These are phyloP conservation scores for Synchiropus splendidus DNA, from an alignment of 2,113 vertebrate species.

Conservation along the genomic window DNA sequence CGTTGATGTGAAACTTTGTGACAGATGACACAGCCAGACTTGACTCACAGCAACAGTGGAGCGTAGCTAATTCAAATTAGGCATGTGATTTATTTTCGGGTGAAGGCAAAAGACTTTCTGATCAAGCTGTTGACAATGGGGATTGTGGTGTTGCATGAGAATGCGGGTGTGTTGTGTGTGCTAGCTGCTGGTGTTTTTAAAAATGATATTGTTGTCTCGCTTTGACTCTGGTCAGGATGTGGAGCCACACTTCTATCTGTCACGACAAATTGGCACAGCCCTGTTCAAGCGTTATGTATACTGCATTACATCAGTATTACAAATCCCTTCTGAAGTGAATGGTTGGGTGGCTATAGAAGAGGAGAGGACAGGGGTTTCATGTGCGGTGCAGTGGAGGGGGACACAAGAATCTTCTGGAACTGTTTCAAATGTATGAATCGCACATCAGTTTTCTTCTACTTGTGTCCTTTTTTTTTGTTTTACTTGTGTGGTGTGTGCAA, in stretches of 20 bases:
- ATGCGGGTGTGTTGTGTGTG: conserved; percentile 25
- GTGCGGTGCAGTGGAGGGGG: no score
- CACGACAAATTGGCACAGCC: conserved; percentile 12
- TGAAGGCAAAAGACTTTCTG: conserved; percentile 29
- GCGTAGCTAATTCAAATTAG: conserved; percentile 50
- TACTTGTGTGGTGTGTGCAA: background rate
- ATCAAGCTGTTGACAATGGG: conserved; percentile 44
- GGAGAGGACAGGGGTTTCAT: no score
- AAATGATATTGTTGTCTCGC: conserved; percentile 17
- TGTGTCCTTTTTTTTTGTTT: no score
- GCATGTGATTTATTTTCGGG: conserved; percentile 43
- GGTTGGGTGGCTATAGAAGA: no score
- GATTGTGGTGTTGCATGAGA: conserved; percentile 22
- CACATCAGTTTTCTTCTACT: no score
- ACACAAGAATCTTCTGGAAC: no score
- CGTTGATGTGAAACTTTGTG: conserved; percentile 53
- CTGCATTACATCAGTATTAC: no score
- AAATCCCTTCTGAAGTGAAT: no score
- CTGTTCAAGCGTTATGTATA: conserved; percentile 7
- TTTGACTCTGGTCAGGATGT: conserved; percentile 16
- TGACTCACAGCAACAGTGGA: conserved; percentile 47
- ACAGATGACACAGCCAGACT: conserved; percentile 52
- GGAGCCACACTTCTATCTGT: conserved; percentile 16
- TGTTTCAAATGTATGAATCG: no score
- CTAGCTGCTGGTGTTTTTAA: conserved; percentile 10